Conservation (phyloP, 2,113 vertebrate genomes). For the Platanista minor region DNA sequence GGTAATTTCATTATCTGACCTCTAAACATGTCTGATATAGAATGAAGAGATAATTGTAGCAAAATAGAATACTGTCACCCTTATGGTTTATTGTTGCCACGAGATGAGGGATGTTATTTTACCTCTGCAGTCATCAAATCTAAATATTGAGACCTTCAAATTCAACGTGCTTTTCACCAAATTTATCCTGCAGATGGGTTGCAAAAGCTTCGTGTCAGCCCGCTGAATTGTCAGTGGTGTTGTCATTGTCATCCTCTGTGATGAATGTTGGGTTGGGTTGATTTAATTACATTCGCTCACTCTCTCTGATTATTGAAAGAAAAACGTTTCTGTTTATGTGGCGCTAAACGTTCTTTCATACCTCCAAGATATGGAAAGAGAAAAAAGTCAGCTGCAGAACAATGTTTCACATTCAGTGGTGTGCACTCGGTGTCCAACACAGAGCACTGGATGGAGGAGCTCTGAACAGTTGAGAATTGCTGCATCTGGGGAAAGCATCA, state of each 20-base stretch:
- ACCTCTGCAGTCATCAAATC: neutral
- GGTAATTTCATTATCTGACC: neutral
- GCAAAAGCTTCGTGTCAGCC: conserved; percentile 35
- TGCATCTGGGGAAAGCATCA: neutral
- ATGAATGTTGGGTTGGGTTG: rapidly evolving
- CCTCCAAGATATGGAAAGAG: neutral
- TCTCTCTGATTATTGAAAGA: neutral
- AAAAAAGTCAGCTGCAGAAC: neutral
- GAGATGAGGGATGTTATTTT: conserved; percentile 52
- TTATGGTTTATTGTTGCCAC: conserved; percentile 25
- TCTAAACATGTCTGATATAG: neutral
- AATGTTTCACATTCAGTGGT: conserved; percentile 11
- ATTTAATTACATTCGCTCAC: neutral
- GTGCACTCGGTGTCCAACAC: neutral
- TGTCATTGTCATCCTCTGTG: neutral
- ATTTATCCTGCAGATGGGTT: conserved; percentile 3
- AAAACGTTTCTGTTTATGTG: neutral
- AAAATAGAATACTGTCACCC: conserved; percentile 55
- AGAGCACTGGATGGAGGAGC: neutral
- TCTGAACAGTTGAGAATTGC: neutral
- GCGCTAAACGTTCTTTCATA: conserved; percentile 2
- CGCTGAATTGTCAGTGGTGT: neutral
- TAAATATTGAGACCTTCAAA: neutral
- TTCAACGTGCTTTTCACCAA: neutral
- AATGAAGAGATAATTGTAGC: conserved; percentile 63